Percentiles rank a stretch among this genome's conserved stretches.
These are phyloP conservation scores for Hydractinia symbiolongicarpus DNA, from an alignment of 30 jellyfish, hydroid and myxozoan species.

Conservation along the genomic window DNA sequence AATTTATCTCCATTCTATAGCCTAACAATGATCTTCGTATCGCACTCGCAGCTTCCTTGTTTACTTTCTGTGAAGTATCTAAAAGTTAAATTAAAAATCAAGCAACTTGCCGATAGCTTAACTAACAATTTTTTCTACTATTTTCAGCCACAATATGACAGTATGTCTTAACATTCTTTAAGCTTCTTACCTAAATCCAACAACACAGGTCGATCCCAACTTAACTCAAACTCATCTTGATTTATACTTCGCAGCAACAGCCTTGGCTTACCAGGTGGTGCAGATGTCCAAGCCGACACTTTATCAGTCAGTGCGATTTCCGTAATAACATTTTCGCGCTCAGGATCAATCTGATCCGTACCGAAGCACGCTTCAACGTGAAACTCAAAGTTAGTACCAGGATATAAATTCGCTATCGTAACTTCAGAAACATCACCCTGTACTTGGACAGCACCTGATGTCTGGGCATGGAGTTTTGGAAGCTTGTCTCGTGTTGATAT, in stretches of 20 bases:
- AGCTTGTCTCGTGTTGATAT: constrained; percentile 28
- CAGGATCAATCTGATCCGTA: constrained; percentile 18
- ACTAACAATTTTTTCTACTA: background rate
- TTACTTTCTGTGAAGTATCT: constrained; percentile 10
- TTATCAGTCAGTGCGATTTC: constrained; percentile 25
- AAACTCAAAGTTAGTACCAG: constrained; percentile 29
- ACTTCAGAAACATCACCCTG: constrained; percentile 20
- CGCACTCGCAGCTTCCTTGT: constrained; percentile 24
- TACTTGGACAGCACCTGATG: constrained; percentile 22
- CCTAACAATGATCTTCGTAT: constrained; percentile 46
- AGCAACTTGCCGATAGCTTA: background rate
- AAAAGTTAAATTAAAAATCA: background rate
- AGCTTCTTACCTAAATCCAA: constrained; percentile 34
- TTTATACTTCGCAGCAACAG: constrained; percentile 28
- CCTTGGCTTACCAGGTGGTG: constrained; percentile 51
- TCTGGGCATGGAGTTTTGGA: background rate
- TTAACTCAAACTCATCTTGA: constrained; percentile 38
- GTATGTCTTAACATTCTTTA: background rate
- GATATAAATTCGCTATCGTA: constrained; percentile 13
- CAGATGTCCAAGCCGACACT: constrained; percentile 44
- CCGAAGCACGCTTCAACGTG: constrained; percentile 43
- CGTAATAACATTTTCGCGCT: background rate
- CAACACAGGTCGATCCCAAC: constrained; percentile 54
- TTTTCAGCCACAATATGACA: background rate
- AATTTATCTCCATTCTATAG: constrained; percentile 35